phyloP scores from a whole-genome alignment of 2,888 invertebrate genomes.

The Tenthredo amoena region DNA sequence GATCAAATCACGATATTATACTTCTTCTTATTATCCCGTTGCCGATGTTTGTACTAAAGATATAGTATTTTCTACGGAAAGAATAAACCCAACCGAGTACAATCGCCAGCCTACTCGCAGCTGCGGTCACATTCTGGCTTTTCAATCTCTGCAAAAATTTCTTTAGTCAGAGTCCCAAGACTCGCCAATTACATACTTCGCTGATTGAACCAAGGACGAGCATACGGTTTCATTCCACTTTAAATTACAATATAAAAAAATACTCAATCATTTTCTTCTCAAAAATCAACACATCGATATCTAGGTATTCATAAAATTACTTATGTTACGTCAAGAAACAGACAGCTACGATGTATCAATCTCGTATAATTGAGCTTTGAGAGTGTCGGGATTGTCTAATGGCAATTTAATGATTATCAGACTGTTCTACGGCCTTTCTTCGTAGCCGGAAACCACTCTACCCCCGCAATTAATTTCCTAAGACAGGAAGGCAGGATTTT shows the following conservation, averaged over 20 bases:
- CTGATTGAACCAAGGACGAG: constrained; percentile 1
- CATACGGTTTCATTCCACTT: background rate
- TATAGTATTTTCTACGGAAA: constrained; percentile 8
- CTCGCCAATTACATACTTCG: constrained; percentile 7
- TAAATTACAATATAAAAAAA: background rate
- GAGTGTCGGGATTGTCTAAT: constrained; percentile 26
- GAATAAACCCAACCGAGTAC: background rate
- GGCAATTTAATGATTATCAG: constrained; percentile 46
- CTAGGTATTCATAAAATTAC: background rate
- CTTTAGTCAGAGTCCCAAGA: background rate
- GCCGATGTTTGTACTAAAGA: background rate
- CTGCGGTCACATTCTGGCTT: constrained; percentile 42
- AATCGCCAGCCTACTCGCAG: background rate
- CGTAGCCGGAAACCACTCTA: background rate
- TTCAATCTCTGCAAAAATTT: background rate
- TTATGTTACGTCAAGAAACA: background rate
- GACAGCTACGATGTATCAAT: background rate
- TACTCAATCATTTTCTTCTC: background rate
- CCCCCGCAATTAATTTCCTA: constrained; percentile 6
- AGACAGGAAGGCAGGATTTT: background rate
- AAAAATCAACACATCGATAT: background rate
- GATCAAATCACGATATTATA: constrained; percentile 33
- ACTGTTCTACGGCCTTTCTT: background rate
- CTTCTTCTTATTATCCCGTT: background rate
- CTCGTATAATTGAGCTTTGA: constrained; percentile 19